Evolutionary conservation across 35 echinoderm and acorn worm species (phyloP).

Genomic region (Patiria miniata): DNA sequence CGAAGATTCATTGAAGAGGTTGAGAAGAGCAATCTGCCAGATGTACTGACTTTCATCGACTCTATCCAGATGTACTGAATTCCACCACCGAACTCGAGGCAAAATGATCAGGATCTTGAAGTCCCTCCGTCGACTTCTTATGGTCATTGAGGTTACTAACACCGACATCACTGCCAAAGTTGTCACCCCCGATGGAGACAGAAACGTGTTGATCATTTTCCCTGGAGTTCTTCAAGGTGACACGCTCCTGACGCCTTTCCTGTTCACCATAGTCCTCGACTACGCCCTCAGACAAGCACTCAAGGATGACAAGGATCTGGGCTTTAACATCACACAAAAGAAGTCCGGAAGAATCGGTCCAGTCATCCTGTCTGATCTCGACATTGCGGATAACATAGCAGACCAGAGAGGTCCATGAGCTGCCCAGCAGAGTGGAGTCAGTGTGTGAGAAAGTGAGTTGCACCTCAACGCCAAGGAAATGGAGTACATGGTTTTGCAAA

Average conservation of each 20-base stretch:
- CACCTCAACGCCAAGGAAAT: too few species aligned
- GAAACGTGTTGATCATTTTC: slow-evolving; percentile 22
- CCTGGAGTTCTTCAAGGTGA: too few species aligned
- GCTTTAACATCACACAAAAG: not conserved
- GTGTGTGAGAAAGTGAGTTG: not conserved
- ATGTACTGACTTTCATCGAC: slow-evolving; percentile 25
- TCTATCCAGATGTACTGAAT: slow-evolving; percentile 38
- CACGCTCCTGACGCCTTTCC: too few species aligned
- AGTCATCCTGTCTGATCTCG: slow-evolving; percentile 2
- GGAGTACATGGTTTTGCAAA: too few species aligned
- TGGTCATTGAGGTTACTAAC: not conserved
- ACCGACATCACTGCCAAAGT: slow-evolving; percentile 13
- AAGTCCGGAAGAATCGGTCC: not conserved
- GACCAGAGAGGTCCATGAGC: slow-evolving; percentile 35
- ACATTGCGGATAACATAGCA: slow-evolving; percentile 39
- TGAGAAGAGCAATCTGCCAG: slow-evolving; percentile 7
- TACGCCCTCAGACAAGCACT: slow-evolving; percentile 49
- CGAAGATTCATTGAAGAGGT: slow-evolving; percentile 9
- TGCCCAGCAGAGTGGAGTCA: not conserved
- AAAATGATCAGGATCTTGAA: slow-evolving; percentile 34
- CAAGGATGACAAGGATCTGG: too few species aligned
- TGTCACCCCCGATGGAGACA: slow-evolving; percentile 23
- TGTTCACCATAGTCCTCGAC: too few species aligned
- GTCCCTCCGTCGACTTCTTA: not conserved
- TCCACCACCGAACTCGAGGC: slow-evolving; percentile 19